phyloP scores from a whole-genome alignment of 2,797 vertebrate genomes.

The Capromys pilorides region DNA sequence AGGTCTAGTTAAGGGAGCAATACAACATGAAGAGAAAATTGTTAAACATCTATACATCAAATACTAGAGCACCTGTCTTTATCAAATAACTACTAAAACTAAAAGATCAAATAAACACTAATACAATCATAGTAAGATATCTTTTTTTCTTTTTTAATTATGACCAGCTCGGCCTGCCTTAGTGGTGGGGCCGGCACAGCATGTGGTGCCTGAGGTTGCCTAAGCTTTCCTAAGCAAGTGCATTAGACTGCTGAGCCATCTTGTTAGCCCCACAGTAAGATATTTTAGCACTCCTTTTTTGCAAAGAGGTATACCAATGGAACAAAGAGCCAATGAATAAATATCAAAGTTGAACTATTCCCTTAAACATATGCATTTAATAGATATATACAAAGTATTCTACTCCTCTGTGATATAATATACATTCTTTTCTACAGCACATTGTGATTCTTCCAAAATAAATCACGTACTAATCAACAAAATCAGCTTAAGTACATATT shows the following conservation, averaged over 20 bases:
- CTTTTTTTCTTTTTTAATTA: not conserved
- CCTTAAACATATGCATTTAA: too few relatives aligned
- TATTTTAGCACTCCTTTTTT: not conserved
- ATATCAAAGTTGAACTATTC: too few relatives aligned
- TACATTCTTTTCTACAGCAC: not conserved
- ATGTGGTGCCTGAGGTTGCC: too few relatives aligned
- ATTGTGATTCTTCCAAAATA: not conserved
- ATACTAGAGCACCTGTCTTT: not conserved
- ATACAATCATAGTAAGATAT: not conserved
- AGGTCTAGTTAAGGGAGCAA: not conserved
- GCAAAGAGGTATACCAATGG: not conserved
- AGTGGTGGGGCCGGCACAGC: too few relatives aligned
- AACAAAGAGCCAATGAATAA: too few relatives aligned
- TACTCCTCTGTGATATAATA: too few relatives aligned
- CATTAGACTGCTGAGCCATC: too few relatives aligned
- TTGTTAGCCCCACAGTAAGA: too few relatives aligned
- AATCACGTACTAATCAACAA: not conserved
- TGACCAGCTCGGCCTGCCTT: too few relatives aligned
- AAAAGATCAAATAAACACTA: not conserved
- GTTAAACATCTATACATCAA: not conserved
- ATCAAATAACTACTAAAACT: not conserved
- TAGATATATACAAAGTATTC: too few relatives aligned
- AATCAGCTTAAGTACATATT: not conserved
- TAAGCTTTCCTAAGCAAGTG: too few relatives aligned
- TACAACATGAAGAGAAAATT: not conserved